Conservation (phyloP, 2,113 vertebrate species). For the Smithornis capensis region DNA sequence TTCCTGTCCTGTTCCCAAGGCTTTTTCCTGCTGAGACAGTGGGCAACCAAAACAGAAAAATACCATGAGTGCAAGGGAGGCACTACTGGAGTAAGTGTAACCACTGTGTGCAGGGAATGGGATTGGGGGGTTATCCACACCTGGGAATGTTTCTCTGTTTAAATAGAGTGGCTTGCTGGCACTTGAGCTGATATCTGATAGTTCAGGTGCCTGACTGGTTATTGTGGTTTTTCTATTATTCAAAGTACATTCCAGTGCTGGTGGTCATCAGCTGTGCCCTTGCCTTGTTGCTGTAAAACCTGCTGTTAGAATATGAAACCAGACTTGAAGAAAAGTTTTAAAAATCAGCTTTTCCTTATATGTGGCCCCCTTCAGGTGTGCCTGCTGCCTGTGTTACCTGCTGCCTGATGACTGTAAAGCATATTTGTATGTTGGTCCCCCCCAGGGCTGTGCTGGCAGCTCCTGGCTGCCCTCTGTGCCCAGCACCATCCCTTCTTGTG, state of each 20-base stretch:
- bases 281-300: not conserved
- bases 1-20: not conserved
- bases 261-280: not conserved
- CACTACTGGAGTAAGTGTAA: not conserved
- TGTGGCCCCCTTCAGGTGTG: accelerated
- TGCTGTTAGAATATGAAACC: not conserved
- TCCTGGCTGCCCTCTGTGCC: not conserved
- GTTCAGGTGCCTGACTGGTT: not conserved
- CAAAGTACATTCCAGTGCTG: not conserved
- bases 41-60: not conserved
- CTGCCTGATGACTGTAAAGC: not conserved
- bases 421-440: accelerated
- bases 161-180: not conserved
- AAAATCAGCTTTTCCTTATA: not conserved
- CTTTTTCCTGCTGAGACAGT: not conserved
- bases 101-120: not conserved
- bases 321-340: not conserved
- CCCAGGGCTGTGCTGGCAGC: not conserved
- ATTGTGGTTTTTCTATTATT: not conserved
- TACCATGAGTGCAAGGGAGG: not conserved
- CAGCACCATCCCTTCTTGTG: accelerated
- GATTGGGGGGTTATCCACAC: accelerated
- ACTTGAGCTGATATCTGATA: not conserved
- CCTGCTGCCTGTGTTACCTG: not conserved
- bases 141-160: not conserved